These are phyloP conservation scores for Triplophysa yarkandensis DNA, from an alignment of 2,797 vertebrate genomes.

Conservation along the genomic window DNA sequence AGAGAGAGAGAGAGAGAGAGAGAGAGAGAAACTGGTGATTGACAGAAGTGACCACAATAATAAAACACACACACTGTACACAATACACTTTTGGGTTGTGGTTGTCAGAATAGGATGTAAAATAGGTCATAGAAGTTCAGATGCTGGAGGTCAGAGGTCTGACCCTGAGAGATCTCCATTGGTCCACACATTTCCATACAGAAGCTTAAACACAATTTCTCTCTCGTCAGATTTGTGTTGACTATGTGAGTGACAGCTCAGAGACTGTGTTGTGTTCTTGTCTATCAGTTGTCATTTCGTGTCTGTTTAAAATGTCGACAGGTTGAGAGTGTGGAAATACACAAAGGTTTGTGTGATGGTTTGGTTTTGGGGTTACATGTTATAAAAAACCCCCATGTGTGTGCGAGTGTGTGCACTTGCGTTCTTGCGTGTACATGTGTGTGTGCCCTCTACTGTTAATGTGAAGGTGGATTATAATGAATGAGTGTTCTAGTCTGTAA, in stretches of 20 bases:
- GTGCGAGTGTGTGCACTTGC: neutral
- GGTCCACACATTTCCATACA: neutral
- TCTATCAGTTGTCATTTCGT: no score
- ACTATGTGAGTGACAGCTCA: conserved; percentile 70
- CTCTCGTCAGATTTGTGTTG: conserved; percentile 68
- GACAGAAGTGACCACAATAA: conserved; percentile 58
- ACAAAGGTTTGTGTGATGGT: no score
- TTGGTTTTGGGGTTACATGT: no score
- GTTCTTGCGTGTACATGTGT: conserved; percentile 1
- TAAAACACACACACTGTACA: conserved; percentile 3
- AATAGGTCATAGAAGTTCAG: neutral
- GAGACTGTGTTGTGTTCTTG: no score
- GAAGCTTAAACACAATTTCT: conserved; percentile 2
- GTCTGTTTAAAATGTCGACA: no score
- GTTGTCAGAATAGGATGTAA: neutral
- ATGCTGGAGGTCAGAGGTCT: neutral
- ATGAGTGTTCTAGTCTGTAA: conserved; percentile 77
- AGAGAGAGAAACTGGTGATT: conserved; percentile 63
- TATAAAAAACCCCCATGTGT: no score
- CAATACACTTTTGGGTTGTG: no score
- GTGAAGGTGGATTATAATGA: conserved; percentile 83
- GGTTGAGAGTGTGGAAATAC: no score
- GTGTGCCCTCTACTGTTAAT: conserved; percentile 74
- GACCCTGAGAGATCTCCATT: neutral
- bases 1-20: conserved; percentile 31